These are phyloP conservation scores for Enoplosus armatus DNA, from an alignment of 2,797 vertebrate genomes.

Conservation along the genomic window DNA sequence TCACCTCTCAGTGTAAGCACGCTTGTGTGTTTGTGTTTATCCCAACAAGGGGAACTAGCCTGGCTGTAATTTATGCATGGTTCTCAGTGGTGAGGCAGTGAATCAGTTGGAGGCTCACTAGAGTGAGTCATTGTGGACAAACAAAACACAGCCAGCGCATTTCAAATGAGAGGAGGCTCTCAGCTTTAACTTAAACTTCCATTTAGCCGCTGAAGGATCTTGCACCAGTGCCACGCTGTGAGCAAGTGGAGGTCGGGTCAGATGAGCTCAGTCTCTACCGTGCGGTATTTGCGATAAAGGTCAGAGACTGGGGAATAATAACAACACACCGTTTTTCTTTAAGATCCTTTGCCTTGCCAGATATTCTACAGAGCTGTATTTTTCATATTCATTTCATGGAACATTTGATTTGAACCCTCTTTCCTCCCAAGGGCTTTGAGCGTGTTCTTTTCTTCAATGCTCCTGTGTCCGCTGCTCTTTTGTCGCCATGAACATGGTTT, in stretches of 20 bases:
- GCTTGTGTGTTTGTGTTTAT: conserved; percentile 48
- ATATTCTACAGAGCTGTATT: conserved; percentile 74
- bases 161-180: conserved; percentile 67
- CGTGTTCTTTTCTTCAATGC: conserved; percentile 64
- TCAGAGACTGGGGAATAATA: conserved; percentile 73
- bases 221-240: conserved; percentile 45
- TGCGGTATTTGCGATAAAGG: conserved; percentile 78
- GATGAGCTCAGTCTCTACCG: conserved; percentile 53
- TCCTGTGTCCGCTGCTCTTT: conserved; percentile 71
- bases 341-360: conserved; percentile 63
- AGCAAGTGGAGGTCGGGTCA: conserved; percentile 63
- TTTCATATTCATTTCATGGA: conserved; percentile 86
- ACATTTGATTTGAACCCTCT: conserved; percentile 81
- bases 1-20: conserved; percentile 22
- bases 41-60: conserved; percentile 43
- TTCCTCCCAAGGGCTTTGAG: conserved; percentile 63
- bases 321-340: conserved; percentile 62
- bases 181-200: conserved; percentile 72
- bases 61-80: conserved; percentile 67
- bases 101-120: conserved; percentile 48
- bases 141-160: conserved; percentile 71
- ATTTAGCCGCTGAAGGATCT: conserved; percentile 71
- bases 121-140: conserved; percentile 76
- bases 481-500: conserved; percentile 73
- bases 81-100: conserved; percentile 57